phyloP scores from a whole-genome alignment of 1,140 invertebrate genomes.

The Heterodera carotae region DNA sequence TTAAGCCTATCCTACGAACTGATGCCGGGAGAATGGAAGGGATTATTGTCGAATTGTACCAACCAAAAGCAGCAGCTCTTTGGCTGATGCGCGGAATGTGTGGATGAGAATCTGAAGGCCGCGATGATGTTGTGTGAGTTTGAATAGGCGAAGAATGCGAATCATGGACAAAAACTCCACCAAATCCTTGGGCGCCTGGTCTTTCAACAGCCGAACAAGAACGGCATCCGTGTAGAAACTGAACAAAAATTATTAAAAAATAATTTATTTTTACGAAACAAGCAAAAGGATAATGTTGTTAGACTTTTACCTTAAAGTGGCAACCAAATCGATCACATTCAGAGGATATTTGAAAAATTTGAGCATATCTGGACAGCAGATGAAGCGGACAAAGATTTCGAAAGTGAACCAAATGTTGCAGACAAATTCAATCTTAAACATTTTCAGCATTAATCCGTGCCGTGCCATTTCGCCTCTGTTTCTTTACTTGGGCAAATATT shows the following conservation, averaged over 20 bases:
- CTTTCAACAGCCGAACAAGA: constrained; percentile 40
- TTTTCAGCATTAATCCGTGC: not conserved
- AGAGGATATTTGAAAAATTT: constrained; percentile 84
- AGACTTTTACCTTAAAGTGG: constrained; percentile 31
- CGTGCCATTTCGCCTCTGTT: constrained; percentile 15
- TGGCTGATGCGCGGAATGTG: constrained; percentile 72
- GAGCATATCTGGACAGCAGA: constrained; percentile 82
- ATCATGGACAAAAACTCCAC: constrained; percentile 93
- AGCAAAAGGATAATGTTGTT: not conserved
- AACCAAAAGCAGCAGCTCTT: constrained; percentile 50
- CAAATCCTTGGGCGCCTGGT: constrained; percentile 56
- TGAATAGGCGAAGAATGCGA: constrained; percentile 95
- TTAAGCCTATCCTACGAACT: no score
- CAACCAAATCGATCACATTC: constrained; percentile 85
- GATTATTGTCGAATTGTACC: no score
- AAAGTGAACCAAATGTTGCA: constrained; percentile 98
- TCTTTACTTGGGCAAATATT: constrained; percentile 48
- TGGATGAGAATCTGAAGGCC: constrained; percentile 97
- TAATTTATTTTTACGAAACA: no score
- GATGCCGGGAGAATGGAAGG: no score
- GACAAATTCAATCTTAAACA: constrained; percentile 73
- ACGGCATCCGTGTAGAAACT: constrained; percentile 50
- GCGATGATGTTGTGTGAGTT: constrained; percentile 87
- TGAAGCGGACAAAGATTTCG: constrained; percentile 81
- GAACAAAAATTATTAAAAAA: no score